phyloP scores from a whole-genome alignment of 2,113 vertebrate genomes.

The Alligator sinensis region DNA sequence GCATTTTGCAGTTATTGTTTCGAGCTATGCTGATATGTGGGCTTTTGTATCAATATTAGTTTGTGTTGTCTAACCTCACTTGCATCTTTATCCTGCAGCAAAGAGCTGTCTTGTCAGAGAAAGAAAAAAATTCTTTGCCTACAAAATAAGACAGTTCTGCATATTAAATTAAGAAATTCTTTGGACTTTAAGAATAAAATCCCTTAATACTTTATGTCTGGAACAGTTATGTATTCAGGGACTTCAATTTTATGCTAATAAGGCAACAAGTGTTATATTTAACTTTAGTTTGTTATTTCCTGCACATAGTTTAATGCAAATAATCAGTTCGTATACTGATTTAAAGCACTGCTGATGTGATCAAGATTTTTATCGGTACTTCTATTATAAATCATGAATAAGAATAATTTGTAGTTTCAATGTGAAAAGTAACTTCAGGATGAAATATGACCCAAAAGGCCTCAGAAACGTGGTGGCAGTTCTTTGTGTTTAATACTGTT shows the following conservation, averaged over 20 bases:
- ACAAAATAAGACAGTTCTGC: slow-evolving; percentile 62
- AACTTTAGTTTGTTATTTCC: slow-evolving; percentile 67
- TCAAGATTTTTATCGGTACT: slow-evolving; percentile 53
- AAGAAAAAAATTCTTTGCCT: slow-evolving; percentile 25
- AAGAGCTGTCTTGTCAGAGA: slow-evolving; percentile 51
- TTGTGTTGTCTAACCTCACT: slow-evolving; percentile 56
- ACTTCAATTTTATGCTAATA: slow-evolving; percentile 77
- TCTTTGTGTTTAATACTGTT: background rate
- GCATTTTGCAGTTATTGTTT: slow-evolving; percentile 57
- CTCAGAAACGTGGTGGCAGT: slow-evolving; percentile 17
- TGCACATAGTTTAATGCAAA: slow-evolving; percentile 64
- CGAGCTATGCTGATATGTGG: background rate
- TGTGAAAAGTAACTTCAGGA: slow-evolving; percentile 47
- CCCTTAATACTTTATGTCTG: slow-evolving; percentile 47
- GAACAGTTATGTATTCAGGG: slow-evolving; percentile 65
- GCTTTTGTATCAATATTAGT: slow-evolving; percentile 64
- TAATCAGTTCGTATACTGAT: slow-evolving; percentile 40
- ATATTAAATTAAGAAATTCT: slow-evolving; percentile 65
- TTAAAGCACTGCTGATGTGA: slow-evolving; percentile 32
- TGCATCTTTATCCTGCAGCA: slow-evolving; percentile 46
- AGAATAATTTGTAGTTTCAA: slow-evolving; percentile 43
- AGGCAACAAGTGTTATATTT: slow-evolving; percentile 52
- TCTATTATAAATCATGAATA: slow-evolving; percentile 56
- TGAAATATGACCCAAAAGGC: slow-evolving; percentile 36
- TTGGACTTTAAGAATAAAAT: slow-evolving; percentile 68